Base-by-base conservation (phyloP, 1,140 invertebrate species). In the Ganaspis sp. region DNA sequence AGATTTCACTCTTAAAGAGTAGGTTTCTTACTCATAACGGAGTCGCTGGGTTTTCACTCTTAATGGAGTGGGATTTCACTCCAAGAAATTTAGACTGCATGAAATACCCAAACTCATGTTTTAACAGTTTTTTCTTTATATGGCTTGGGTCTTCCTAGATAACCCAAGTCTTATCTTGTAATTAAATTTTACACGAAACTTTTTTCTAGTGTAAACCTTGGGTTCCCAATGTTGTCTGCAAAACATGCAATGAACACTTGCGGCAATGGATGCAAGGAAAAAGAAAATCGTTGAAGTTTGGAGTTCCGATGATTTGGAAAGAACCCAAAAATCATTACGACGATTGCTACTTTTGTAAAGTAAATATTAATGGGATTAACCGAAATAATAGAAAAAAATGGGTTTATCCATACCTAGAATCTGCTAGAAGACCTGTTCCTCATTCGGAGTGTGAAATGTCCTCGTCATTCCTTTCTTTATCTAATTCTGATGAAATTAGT, bases 261-360 rank as follows among this genome's bases (percentile, higher is more conserved):
- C 69, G 75, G 29, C 26, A 74, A 29, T 85, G 74, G 79, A 76
- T 70, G 70, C 79, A 83, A 38, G 81, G 76, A 64, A 78, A 76
- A 77, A 80, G 78, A 34, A 29, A 37, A 6, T 37, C 69, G 58
- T 74, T 81, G 54, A 26, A 64, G 9, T 81, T 78, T 76, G 80
- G 74, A 72, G 45, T 76, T 45, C 82, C 78, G 38, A 84, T 82
- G 79, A 73, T 84, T 73, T 86, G 81, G 78, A 64, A 49, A 37
- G 79, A 84, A 70, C 80, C 75, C 15, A 76, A 58, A 58, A 77
- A 84, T 74, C 78, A 85, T 73, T 42, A 70, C 23, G 74, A 73
- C 75, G 76, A 81, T 78, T 83, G 81, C 40, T 85, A 81, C 77
- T 85, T 80, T 78, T 81, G 83, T 49, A 15, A 76, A 26, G 76